Evolutionary conservation across 2,888 invertebrate species (phyloP), one percentile per base, ranked within the genome.

Genomic region (Bunonema sp.): DNA sequence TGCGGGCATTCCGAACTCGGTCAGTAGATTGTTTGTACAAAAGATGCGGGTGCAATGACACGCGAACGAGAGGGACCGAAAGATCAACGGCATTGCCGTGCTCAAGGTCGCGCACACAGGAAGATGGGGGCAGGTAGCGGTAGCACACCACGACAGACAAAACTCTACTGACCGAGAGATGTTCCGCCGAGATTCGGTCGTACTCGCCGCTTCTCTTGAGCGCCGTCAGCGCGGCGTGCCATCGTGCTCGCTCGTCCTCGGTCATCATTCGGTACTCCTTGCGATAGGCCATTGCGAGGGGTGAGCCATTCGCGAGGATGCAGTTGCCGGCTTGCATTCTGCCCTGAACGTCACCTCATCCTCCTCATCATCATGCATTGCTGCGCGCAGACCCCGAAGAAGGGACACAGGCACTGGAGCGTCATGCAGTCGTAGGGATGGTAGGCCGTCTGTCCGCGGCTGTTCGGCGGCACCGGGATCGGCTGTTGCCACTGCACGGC

Each of bases 401-500:
- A 65, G 4, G 65, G 65, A 37, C 65, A 65, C 15, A 65, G 45
- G 33, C 65, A 65, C 42, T 51, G 45, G n/a, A 66, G 50, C 12
- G 65, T 65, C 65, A 65, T 64, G 45, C 65, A 65, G 44, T 64
- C 65, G 43, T 61, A 64, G 18, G 65, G 65, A 45, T 66, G 57
- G 34, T 54, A 56, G 20, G 65, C 65, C 20, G 54, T 45, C 41
- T 65, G 65, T n/a, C 65, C 65, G 24, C 65, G 49, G 22, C 60
- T 50, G 41, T 58, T 55, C 2, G 49, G 41, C 12, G 63, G 56
- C 10, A 65, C 61, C n/a, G 64, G 62, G 20, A 63, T 54, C 5
- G 65, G 65, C 37, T 56, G 57, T 21, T 60, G 59, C 62, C 62
- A 65, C 33, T 54, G 49, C 33, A 43, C 29, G 2, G 44, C 31